These are phyloP conservation scores for Ailurus styani DNA, from an alignment of 2,113 vertebrate genomes.

Conservation along the genomic window DNA sequence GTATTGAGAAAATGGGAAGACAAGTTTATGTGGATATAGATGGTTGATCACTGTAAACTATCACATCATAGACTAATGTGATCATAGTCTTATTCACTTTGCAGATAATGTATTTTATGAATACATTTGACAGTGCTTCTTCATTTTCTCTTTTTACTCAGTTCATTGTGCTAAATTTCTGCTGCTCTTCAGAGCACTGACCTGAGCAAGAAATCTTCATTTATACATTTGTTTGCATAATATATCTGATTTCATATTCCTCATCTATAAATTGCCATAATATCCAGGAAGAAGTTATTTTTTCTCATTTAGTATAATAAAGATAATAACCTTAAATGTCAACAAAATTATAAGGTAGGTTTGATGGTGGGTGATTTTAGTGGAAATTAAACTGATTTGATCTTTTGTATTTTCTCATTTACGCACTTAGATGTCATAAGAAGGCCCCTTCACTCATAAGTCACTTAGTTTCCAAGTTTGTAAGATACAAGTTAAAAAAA, in stretches of 20 bases:
- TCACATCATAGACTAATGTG: neutral
- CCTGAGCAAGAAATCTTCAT: neutral
- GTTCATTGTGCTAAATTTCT: neutral
- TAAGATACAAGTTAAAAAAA: neutral
- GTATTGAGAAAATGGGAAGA: neutral
- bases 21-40: neutral
- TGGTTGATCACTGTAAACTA: neutral
- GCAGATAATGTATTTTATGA: neutral
- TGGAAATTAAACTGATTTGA: neutral
- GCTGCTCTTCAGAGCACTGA: neutral
- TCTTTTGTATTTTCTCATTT: neutral
- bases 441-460: neutral
- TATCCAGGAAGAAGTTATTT: conserved; percentile 25
- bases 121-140: neutral
- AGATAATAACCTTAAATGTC: conserved; percentile 14
- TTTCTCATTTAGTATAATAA: conserved; percentile 34
- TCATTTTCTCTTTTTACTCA: neutral
- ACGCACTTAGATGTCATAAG: neutral
- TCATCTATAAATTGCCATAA: neutral
- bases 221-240: neutral
- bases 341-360: conserved; percentile 2
- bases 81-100: neutral
- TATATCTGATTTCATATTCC: neutral
- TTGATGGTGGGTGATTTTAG: neutral
- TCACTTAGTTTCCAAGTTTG: neutral